A percentile compares a stretch with the other conserved stretches of the same genome.
Conservation (phyloP, 2,888 invertebrate genomes). For the Cosmopolites sordidus region DNA sequence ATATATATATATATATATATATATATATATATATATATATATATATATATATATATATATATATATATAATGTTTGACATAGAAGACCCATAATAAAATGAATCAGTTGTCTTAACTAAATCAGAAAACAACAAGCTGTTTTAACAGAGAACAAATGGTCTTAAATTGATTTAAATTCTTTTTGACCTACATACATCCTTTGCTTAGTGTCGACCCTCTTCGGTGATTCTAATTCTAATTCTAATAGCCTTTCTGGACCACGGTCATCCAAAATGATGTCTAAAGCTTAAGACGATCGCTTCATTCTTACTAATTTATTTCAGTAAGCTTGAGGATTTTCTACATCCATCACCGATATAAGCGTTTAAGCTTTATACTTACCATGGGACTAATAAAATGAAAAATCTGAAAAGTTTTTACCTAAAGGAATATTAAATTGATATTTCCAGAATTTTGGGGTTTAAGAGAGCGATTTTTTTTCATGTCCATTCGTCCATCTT, state of each 20-base stretch:
- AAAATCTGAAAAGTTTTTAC: constrained; percentile 10
- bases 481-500: no score
- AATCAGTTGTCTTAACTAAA: no score
- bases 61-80: no score
- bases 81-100: no score
- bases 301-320: constrained; percentile 36
- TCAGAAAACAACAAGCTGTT: no score
- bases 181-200: not conserved
- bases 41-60: no score
- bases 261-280: constrained; percentile 29
- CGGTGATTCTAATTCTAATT: constrained; percentile 14
- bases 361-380: constrained; percentile 13
- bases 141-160: no score
- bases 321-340: constrained; percentile 19
- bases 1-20: no score
- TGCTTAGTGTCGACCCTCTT: not conserved
- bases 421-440: constrained; percentile 9
- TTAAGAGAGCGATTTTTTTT: constrained; percentile 6
- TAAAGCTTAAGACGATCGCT: constrained; percentile 28
- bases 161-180: no score
- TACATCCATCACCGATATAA: constrained; percentile 22
- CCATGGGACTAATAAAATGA: constrained; percentile 10
- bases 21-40: no score
- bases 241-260: constrained; percentile 25
- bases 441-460: not conserved